Evolutionary conservation across 2,888 invertebrate genomes (phyloP).

Genomic region (Lasius fuliginosus): DNA sequence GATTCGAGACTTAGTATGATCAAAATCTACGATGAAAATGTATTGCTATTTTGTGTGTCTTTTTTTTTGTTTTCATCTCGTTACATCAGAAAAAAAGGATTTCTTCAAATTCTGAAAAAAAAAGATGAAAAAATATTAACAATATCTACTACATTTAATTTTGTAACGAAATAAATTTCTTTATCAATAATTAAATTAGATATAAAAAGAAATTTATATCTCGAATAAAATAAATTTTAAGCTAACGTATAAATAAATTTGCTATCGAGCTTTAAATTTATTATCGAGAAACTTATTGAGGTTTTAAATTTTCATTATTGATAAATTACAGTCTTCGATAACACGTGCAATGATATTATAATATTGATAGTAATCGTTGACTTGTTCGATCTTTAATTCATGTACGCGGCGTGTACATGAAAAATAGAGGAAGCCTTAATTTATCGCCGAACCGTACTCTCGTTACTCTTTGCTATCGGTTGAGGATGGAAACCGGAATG

Average conservation of each 20-base stretch:
- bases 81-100: not conserved
- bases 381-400: not conserved
- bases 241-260: not conserved
- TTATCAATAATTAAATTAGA: not conserved
- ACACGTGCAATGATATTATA: not conserved
- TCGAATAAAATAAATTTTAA: constrained; percentile 13
- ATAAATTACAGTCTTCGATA: not conserved
- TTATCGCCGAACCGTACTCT: not conserved
- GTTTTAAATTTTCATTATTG: not conserved
- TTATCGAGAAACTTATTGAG: not conserved
- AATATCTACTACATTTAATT: not conserved
- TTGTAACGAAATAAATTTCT: not conserved
- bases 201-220: not conserved
- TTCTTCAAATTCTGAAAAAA: not conserved
- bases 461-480: constrained; percentile 13
- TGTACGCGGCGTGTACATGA: not conserved
- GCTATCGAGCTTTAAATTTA: not conserved
- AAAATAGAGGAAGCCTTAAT: constrained; percentile 10
- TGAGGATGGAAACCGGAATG: constrained; percentile 21
- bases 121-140: not conserved
- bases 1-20: not conserved
- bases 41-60: not conserved
- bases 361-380: not conserved
- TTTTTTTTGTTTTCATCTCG: not conserved
- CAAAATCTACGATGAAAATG: not conserved